These are phyloP conservation scores for Pinna nobilis DNA, from an alignment of 1,140 invertebrate species.

Conservation along the genomic window DNA sequence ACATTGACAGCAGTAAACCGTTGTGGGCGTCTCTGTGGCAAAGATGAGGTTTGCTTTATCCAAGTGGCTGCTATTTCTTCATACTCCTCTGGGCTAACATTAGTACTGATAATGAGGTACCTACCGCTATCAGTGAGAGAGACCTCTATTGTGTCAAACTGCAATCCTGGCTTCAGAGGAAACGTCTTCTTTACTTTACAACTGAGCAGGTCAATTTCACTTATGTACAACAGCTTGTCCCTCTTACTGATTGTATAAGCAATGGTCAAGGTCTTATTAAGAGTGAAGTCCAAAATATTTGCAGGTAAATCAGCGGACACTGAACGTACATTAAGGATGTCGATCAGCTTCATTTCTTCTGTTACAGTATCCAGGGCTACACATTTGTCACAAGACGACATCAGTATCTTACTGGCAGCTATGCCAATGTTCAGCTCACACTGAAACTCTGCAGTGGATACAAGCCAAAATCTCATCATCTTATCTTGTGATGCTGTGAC, in stretches of 20 bases:
- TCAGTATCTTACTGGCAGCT: not conserved
- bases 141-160: conserved; percentile 44
- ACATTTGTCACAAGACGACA: not conserved
- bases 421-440: conserved; percentile 5
- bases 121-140: conserved; percentile 46
- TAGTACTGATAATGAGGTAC: conserved; percentile 46
- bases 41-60: conserved; percentile 47
- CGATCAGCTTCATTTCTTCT: conserved; percentile 9
- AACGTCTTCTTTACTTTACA: conserved; percentile 42
- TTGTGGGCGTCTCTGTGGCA: conserved; percentile 45
- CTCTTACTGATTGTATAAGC: conserved; percentile 31
- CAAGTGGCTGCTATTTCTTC: conserved; percentile 50
- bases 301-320: conserved; percentile 5
- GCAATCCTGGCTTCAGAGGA: conserved; percentile 40
- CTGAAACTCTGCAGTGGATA: not conserved
- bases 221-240: conserved; percentile 35
- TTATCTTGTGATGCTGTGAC: conserved; percentile 14
- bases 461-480: conserved; percentile 14
- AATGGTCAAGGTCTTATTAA: conserved; percentile 14
- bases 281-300: conserved; percentile 10
- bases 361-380: conserved; percentile 5
- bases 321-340: not conserved
- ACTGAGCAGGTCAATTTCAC: conserved; percentile 38
- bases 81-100: conserved; percentile 49
- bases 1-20: conserved; percentile 58